Percentiles rank a stretch among this genome's conserved stretches.
phyloP scores from a whole-genome alignment of 2,888 invertebrate genomes.

The Perizoma flavofasciatum region DNA sequence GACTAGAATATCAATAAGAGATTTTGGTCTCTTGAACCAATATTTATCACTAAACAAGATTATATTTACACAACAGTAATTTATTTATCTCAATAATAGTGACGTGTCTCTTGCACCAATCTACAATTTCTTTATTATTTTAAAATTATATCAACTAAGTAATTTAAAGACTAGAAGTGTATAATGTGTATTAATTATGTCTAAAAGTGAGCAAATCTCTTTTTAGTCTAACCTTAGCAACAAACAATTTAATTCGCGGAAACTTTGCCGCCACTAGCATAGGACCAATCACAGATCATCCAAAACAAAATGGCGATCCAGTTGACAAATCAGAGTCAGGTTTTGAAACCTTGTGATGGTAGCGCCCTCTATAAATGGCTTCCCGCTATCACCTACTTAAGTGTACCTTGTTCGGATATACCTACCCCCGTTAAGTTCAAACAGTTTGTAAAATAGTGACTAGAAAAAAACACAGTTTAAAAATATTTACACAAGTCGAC shows the following conservation, averaged over 20 bases:
- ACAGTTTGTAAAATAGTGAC: constrained; percentile 16
- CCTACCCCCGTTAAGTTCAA: neutral
- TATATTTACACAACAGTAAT: too few relatives aligned
- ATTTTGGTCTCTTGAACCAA: constrained; percentile 13
- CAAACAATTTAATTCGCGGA: neutral
- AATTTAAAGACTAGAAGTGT: constrained; percentile 18
- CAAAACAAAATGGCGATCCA: constrained; percentile 12
- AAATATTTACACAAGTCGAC: constrained; percentile 21
- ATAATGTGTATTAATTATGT: constrained; percentile 11
- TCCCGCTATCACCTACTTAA: too few relatives aligned
- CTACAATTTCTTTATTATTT: neutral
- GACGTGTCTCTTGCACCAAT: too few relatives aligned
- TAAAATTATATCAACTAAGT: neutral
- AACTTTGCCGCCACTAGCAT: neutral
- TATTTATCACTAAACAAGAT: neutral
- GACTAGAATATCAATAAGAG: constrained; percentile 4
- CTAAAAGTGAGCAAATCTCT: constrained; percentile 22
- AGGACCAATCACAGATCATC: neutral
- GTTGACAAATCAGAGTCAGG: constrained; percentile 6
- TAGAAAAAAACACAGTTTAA: constrained; percentile 20
- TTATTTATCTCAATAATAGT: too few relatives aligned
- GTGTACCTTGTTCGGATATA: neutral
- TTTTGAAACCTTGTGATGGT: neutral
- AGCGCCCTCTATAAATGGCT: too few relatives aligned
- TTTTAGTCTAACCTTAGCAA: constrained; percentile 1